These are phyloP conservation scores for Pygmarrhopalites habei DNA, from an alignment of 1,140 invertebrate genomes.

Conservation along the genomic window DNA sequence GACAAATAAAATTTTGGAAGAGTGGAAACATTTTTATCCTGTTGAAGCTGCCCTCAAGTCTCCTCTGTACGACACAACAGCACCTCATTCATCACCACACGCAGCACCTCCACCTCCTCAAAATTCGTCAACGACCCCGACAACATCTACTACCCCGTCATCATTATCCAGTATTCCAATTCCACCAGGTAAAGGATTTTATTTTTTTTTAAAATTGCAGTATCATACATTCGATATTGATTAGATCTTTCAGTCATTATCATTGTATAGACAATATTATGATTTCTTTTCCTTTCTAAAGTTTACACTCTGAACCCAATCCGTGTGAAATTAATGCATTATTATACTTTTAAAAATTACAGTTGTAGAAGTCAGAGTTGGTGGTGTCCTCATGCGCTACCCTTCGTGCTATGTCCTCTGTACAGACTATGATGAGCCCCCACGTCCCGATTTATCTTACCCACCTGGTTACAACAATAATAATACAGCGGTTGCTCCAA, in stretches of 20 bases:
- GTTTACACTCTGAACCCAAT: too few species aligned
- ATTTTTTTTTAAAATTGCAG: too few species aligned
- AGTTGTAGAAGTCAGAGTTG: slow-evolving; percentile 62
- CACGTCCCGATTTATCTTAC: background rate
- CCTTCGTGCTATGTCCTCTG: slow-evolving; percentile 87
- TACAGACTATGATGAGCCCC: slow-evolving; percentile 71
- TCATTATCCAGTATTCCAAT: slow-evolving; percentile 41
- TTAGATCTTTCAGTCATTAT: too few species aligned
- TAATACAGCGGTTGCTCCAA: slow-evolving; percentile 40
- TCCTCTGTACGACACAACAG: slow-evolving; percentile 21
- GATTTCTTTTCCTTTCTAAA: too few species aligned
- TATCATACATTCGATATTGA: too few species aligned
- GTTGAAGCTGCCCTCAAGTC: slow-evolving; percentile 47
- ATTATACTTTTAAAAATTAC: too few species aligned
- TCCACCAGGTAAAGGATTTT: too few species aligned
- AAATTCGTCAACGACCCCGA: slow-evolving; percentile 1
- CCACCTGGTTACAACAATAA: slow-evolving; percentile 21
- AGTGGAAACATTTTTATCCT: slow-evolving; percentile 92
- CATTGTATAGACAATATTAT: too few species aligned
- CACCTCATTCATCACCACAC: slow-evolving; percentile 16
- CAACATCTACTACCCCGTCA: background rate
- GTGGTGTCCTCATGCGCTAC: slow-evolving; percentile 86
- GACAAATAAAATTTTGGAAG: slow-evolving; percentile 73
- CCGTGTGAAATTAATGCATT: too few species aligned
- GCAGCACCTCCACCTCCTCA: slow-evolving; percentile 26